These are phyloP conservation scores for Macropus fuliginosus DNA, from an alignment of 2,797 vertebrate species.

Conservation along the genomic window DNA sequence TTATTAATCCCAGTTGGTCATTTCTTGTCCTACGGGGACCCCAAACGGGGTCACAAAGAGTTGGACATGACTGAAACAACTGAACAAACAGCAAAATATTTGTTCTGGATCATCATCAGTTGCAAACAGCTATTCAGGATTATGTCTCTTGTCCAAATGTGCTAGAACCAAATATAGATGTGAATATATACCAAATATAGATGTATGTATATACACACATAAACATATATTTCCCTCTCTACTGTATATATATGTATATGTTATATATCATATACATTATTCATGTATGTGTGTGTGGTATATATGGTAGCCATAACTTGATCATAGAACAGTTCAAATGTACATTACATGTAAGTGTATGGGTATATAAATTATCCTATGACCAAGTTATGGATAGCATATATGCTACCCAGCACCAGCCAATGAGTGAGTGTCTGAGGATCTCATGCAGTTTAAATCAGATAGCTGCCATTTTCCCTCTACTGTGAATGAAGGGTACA, in stretches of 20 bases:
- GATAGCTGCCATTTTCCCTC: not conserved
- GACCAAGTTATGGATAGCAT: constrained; percentile 38
- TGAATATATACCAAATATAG: constrained; percentile 9
- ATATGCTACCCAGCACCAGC: not conserved
- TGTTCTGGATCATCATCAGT: not conserved
- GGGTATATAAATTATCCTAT: not conserved
- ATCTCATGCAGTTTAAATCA: constrained; percentile 1
- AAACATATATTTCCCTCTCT: not conserved
- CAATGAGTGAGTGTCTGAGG: not conserved
- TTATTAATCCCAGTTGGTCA: constrained; percentile 50
- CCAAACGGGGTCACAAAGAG: not conserved
- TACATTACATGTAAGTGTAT: not conserved
- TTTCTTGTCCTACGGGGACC: constrained; percentile 48
- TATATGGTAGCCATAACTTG: not conserved
- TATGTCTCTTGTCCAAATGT: not conserved
- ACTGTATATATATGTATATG: not conserved
- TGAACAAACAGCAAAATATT: not conserved
- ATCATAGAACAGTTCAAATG: not conserved
- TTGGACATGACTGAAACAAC: not conserved
- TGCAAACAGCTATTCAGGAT: not conserved
- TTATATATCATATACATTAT: not conserved
- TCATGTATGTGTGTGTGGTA: not conserved
- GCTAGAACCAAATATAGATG: not conserved
- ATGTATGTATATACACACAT: constrained; percentile 19
- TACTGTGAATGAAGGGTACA: constrained; percentile 68